phyloP scores from a whole-genome alignment of 2,113 vertebrate genomes.

The Lepus europaeus region DNA sequence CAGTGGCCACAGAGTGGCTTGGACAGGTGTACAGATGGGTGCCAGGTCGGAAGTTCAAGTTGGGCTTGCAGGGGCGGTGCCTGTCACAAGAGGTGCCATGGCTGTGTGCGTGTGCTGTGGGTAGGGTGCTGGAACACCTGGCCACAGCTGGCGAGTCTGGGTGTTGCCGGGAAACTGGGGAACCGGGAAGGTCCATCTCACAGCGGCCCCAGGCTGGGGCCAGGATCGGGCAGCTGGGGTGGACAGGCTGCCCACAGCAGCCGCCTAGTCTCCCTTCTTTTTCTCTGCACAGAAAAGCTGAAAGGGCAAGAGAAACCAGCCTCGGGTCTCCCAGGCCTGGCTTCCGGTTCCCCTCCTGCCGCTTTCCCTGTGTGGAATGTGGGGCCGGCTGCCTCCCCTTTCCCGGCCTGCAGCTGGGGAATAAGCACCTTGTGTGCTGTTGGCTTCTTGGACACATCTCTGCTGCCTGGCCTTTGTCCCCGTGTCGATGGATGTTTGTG shows the following conservation, averaged over 20 bases:
- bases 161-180: not conserved
- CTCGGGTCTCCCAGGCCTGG: not conserved
- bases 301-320: not conserved
- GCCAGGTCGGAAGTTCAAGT: not conserved
- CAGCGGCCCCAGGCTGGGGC: not conserved
- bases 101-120: not conserved
- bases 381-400: not conserved
- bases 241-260: rapidly evolving
- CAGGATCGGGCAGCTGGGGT: not conserved
- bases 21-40: not conserved
- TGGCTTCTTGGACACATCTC: not conserved
- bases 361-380: rapidly evolving
- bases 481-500: rapidly evolving
- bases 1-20: not conserved
- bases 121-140: constrained; percentile 33
- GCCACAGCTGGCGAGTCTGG: not conserved
- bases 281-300: not conserved
- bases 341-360: not conserved
- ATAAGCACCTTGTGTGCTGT: not conserved
- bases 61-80: not conserved
- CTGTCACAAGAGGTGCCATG: no score
- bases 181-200: not conserved
- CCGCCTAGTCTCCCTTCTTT: no score
- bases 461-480: not conserved
- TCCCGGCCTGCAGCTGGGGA: not conserved